Base-by-base conservation (phyloP, 2,797 vertebrate genomes). In the Petrocephalus sullivani region DNA sequence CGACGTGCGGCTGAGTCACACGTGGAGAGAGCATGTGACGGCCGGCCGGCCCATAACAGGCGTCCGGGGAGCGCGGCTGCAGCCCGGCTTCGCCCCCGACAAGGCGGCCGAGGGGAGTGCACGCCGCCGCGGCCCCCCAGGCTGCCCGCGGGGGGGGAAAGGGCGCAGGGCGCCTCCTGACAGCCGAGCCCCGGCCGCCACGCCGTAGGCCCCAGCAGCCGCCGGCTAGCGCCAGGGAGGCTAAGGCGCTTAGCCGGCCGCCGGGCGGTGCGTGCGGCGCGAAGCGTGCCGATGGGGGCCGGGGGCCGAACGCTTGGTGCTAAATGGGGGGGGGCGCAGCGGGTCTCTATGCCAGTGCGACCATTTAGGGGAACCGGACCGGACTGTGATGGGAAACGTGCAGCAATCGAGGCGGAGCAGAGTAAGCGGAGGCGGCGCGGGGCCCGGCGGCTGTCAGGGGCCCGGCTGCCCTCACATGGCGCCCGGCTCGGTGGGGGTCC, bases 1-100 rank as follows among this genome's bases (percentile, higher is more conserved):
- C 33, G 19, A 71, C 28, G 28, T 28, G 28, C 51, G 82, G 49
- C 60, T 56, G 60, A 57, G 37, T 71, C 82, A 94, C 95, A 95
- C 94, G 94, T 95, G 95, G 94, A 95, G 92, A 89, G 88, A 92
- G 93, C 95, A 95, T 94, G 94, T 95, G 94, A 95, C 1, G 91
- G 28, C 28, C 28, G 28, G 28, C 28, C 28, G 28, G 89, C 91
- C 91, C 93, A 95, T 3, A 94, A 95, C 92, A 95, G 94, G 86
- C 90, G 89, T 90, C 85, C 85, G 3, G 60, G 19, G n/a, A 86
- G 4, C 23, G 16, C 19, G 28, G 60, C 9, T 10, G 56, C 23
- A 23, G 49, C 88, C 87, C 51, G 0, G 88, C 90, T 91, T 88
- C n/a, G 75, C 37, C 0, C 2, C 14, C 89, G 91, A 28, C 28